A percentile compares a stretch with the other conserved stretches of the same genome.
Conservation (phyloP, 1,140 invertebrate genomes). For the Saccostrea cuccullata region DNA sequence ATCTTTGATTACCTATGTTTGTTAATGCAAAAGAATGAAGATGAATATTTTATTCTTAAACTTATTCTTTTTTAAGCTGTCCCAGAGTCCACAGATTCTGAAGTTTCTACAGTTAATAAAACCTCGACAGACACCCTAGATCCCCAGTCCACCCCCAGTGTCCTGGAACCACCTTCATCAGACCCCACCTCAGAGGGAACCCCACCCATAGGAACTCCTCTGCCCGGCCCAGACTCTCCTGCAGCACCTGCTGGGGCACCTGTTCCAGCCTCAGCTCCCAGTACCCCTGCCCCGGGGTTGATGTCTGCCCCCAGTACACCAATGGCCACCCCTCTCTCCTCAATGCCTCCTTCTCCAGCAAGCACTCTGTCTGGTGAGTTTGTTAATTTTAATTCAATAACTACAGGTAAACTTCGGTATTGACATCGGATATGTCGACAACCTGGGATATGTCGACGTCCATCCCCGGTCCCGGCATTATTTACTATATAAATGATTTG, state of each 20-base stretch:
- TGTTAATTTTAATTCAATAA: too few species aligned
- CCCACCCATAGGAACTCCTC: neutral
- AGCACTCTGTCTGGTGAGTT: constrained; percentile 17
- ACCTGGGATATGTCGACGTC: too few species aligned
- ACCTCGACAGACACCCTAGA: too few species aligned
- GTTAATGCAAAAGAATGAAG: too few species aligned
- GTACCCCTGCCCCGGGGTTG: neutral
- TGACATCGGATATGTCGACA: too few species aligned
- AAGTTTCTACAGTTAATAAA: neutral
- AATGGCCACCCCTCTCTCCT: neutral
- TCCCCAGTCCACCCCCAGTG: neutral
- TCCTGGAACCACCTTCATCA: neutral
- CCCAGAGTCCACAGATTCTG: neutral
- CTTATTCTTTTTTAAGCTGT: neutral
- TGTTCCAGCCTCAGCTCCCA: neutral
- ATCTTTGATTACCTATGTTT: too few species aligned
- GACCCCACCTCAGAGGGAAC: neutral
- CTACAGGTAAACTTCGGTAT: too few species aligned
- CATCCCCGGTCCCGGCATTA: too few species aligned
- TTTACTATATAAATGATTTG: too few species aligned
- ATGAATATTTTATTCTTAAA: too few species aligned
- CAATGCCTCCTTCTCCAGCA: constrained; percentile 33
- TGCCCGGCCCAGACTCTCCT: neutral
- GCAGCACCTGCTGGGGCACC: neutral
- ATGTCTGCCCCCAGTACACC: neutral